Evolutionary conservation across 2,113 vertebrate species (phyloP).

Genomic region (Hydrolagus affinis): DNA sequence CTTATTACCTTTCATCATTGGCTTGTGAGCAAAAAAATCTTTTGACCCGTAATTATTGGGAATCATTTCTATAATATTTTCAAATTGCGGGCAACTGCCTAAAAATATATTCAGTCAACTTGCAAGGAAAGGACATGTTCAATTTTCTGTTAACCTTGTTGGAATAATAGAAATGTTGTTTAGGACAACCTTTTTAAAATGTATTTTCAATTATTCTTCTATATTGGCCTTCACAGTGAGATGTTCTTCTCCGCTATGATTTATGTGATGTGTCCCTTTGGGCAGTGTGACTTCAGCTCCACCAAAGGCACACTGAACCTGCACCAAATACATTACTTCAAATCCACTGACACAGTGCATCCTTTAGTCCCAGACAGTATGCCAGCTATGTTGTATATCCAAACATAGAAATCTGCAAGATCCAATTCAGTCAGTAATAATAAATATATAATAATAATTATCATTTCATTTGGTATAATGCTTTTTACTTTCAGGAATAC

Average conservation of each 20-base stretch:
- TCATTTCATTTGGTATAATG: too few species aligned
- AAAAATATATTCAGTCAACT: neutral
- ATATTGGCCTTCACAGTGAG: neutral
- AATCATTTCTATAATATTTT: neutral
- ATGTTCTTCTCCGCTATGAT: neutral
- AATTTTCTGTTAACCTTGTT: neutral
- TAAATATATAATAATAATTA: too few species aligned
- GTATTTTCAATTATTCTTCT: neutral
- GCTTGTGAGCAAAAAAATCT: neutral
- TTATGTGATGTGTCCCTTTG: neutral
- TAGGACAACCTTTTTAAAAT: neutral
- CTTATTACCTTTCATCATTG: neutral
- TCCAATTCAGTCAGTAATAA: too few species aligned
- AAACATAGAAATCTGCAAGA: too few species aligned
- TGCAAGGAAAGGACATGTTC: neutral
- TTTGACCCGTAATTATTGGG: neutral
- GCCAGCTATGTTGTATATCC: too few species aligned
- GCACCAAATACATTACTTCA: neutral
- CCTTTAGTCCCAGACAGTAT: too few species aligned
- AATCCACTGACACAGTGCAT: neutral
- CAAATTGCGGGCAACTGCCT: neutral
- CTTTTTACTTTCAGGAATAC: too few species aligned
- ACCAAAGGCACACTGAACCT: neutral
- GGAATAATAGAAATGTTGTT: neutral
- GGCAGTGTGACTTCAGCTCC: neutral